Evolutionary conservation across 1,140 invertebrate species (phyloP).

Genomic region (Cydia splendana): DNA sequence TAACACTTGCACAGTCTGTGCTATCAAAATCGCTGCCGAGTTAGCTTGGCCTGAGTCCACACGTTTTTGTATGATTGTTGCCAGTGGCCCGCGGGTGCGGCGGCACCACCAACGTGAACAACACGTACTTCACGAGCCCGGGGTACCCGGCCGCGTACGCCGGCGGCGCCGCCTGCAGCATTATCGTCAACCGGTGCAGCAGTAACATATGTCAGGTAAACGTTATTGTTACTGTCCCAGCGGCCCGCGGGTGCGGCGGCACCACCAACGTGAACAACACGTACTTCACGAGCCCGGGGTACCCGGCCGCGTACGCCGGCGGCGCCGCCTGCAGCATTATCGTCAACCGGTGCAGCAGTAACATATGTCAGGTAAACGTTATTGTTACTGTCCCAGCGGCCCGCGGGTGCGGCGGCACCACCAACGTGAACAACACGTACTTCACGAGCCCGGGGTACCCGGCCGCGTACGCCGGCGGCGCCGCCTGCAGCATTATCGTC

Average conservation of each 20-base stretch:
- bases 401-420: constrained; percentile 83
- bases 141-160: constrained; percentile 85
- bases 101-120: constrained; percentile 85
- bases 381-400: constrained; percentile 79
- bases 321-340: constrained; percentile 85
- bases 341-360: constrained; percentile 83
- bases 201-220: constrained; percentile 87
- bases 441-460: constrained; percentile 89
- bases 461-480: constrained; percentile 82
- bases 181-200: constrained; percentile 85
- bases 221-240: constrained; percentile 64
- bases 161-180: constrained; percentile 84
- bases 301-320: constrained; percentile 84
- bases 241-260: constrained; percentile 84
- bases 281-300: constrained; percentile 89
- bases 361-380: constrained; percentile 86
- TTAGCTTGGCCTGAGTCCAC: too few relatives aligned
- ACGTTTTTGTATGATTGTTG: constrained; percentile 8
- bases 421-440: constrained; percentile 90
- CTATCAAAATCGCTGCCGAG: too few relatives aligned
- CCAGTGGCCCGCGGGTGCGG: constrained; percentile 86
- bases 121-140: constrained; percentile 90
- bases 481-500: constrained; percentile 85
- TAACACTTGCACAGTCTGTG: too few relatives aligned
- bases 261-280: constrained; percentile 88